These are phyloP conservation scores for Dreissena rostriformis DNA, from an alignment of 1,140 invertebrate genomes.

Conservation along the genomic window DNA sequence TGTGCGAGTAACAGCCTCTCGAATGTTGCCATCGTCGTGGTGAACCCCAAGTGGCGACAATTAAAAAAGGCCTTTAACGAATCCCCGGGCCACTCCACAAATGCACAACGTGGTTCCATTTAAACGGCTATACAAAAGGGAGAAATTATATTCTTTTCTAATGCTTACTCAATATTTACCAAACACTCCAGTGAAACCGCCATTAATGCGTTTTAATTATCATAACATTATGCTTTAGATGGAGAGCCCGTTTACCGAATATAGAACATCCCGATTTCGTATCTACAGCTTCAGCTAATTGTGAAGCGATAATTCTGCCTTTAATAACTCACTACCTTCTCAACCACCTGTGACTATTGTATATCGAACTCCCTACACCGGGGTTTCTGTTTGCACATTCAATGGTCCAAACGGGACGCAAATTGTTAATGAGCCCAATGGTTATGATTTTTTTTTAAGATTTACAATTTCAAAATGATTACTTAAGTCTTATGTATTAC, in stretches of 20 bases:
- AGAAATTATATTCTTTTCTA: conserved; percentile 35
- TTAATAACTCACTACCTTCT: too few relatives aligned
- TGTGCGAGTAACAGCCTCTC: neutral
- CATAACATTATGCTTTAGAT: conserved; percentile 52
- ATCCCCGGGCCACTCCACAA: conserved; percentile 5
- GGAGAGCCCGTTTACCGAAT: conserved; percentile 12
- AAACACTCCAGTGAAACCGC: conserved; percentile 50
- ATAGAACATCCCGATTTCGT: conserved; percentile 12
- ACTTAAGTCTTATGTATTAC: too few relatives aligned
- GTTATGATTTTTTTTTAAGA: too few relatives aligned
- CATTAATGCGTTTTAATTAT: conserved; percentile 40
- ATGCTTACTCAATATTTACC: conserved; percentile 52
- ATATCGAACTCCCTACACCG: too few relatives aligned
- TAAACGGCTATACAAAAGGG: conserved; percentile 3
- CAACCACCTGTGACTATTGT: too few relatives aligned
- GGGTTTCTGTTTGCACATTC: too few relatives aligned
- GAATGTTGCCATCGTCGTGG: neutral
- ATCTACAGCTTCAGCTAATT: too few relatives aligned
- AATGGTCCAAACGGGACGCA: too few relatives aligned
- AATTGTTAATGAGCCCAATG: too few relatives aligned
- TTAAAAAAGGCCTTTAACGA: neutral
- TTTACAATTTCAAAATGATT: too few relatives aligned
- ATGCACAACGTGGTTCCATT: conserved; percentile 40
- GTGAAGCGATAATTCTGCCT: too few relatives aligned
- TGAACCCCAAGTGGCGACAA: neutral